Evolutionary conservation across 2,888 invertebrate species (phyloP).

Genomic region (Lochmaea capreae): DNA sequence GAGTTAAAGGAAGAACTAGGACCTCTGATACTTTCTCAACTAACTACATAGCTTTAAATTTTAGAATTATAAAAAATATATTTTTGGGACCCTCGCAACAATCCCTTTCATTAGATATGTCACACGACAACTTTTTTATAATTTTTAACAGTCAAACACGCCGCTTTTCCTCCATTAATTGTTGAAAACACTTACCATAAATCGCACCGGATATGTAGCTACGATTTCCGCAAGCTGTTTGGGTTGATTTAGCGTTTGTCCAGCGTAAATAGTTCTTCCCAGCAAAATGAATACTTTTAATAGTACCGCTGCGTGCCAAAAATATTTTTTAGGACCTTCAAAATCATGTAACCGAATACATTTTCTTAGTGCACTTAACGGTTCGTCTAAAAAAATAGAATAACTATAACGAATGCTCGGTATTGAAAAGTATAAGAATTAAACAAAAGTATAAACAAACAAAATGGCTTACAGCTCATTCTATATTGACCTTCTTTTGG

Average conservation of each 20-base stretch:
- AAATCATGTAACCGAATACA: slow-evolving; percentile 32
- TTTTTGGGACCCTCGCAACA: too few relatives aligned
- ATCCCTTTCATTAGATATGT: too few relatives aligned
- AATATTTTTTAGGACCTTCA: slow-evolving; percentile 37
- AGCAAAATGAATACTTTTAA: slow-evolving; percentile 36
- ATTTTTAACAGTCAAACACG: too few relatives aligned
- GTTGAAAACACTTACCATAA: slow-evolving; percentile 37
- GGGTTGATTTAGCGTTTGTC: slow-evolving; percentile 31
- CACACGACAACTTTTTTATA: too few relatives aligned
- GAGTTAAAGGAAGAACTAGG: too few relatives aligned
- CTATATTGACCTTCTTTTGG: slow-evolving; percentile 30
- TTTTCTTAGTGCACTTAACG: slow-evolving; percentile 29
- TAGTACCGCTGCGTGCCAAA: slow-evolving; percentile 35
- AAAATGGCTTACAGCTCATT: slow-evolving; percentile 23
- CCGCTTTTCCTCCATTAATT: not conserved
- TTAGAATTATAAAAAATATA: too few relatives aligned
- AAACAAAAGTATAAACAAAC: too few relatives aligned
- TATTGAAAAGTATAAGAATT: too few relatives aligned
- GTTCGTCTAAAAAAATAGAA: slow-evolving; percentile 39
- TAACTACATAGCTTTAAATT: too few relatives aligned
- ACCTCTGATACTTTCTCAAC: too few relatives aligned
- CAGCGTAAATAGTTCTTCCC: slow-evolving; percentile 36
- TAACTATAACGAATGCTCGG: too few relatives aligned
- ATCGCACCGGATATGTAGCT: slow-evolving; percentile 40
- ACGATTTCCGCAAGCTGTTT: slow-evolving; percentile 38